Evolutionary conservation across 2,113 vertebrate genomes (phyloP), one percentile per base, ranked within the genome.

Genomic region (Callithrix jacchus): DNA sequence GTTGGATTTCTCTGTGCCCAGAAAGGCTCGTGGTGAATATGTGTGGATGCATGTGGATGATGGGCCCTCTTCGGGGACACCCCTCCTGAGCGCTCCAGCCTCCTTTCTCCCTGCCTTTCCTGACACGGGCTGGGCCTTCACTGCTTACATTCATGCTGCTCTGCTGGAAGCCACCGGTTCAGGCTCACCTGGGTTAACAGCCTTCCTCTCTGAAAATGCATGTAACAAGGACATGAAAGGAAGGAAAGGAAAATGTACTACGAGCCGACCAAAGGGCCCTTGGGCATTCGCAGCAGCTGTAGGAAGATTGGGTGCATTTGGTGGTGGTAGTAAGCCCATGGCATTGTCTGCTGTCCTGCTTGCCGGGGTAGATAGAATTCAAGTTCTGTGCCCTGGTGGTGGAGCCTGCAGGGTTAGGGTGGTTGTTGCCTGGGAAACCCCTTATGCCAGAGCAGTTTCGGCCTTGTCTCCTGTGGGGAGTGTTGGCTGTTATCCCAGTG

Each of bases 241-340:
- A 40, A 30, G 74, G 56, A 45, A 21, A 40, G 35, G 35, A 56
- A 49, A 40, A 71, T 6, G 9, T 1, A 7, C 17, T 1, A 0
- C 0, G 3, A 10, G 84, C 30, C 77, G 61, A 42, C 18, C 1
- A 2, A 27, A 42, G 49, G 56, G 56, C 32, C 1, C 17, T 8
- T 6, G 0, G 40, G n/a, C 42, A 6, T 2, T 14, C 30, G 40
- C 0, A 1, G 21, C 12, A 32, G 23, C 0, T 20, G 89, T 42
- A 49, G 52, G 25, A 25, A 54, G 71, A 20, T 8, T 6, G 21
- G 61, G 71, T 18, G 42, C 30, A 0, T 13, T 25, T 2, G 0
- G 8, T 4, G 12, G 54, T 14, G 56, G 52, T 10, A n/a, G 40
- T 25, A 7, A 47, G 61, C 35, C 5, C 2, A 21, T 40, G 25